Base-by-base conservation (phyloP, 2,113 vertebrate genomes). In the Rhabdomys dilectus region DNA sequence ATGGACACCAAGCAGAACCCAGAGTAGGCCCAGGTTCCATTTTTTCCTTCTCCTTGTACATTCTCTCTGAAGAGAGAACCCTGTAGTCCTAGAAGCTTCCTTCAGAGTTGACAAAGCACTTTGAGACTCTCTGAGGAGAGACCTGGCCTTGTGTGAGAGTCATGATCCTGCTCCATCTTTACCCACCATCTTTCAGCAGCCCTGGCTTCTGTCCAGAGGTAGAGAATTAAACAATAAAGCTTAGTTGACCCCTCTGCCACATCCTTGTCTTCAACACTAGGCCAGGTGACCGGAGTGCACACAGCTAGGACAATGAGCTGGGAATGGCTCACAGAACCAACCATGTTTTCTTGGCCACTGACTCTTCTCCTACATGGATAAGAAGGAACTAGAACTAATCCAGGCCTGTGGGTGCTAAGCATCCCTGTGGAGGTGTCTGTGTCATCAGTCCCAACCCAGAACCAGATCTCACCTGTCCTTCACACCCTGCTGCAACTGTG, bases 11-110 rank as follows among this genome's bases (percentile, higher is more conserved):
- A 80, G 13, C 22, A 78, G 42, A 91, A 89, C 39, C 3, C 73
- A 85, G 31, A 9, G 11, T 48, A 76, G 60, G 15, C 12, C 3
- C 9, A 29, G 64, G 22, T 8, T 80, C 45, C 36, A 22, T 92
- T 89, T 39, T 91, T 89, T 81, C 31, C 22, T 88, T 60, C 58
- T 5, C 22, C 80, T 86, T 77, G 9, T 13, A 45, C 16, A 13
- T 93, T 78, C 80, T 56, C 15, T 42, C 66, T 88, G 29, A 92
- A 92, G 34, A 72, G 89, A 75, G 31, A 96, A 81, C 66, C 53
- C 26, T 77, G 66, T 84, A 86, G 45, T 36, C 53, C 17, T 60
- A 88, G 42, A 92, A 77, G 4, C 64, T 80, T 39, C 85, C 72
- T 85, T 58, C 60, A 85, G 12, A 39, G n/a, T n/a, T 80, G 75